These are phyloP conservation scores for Agrenia bidenticulata DNA, from an alignment of 2,888 invertebrate species.

Conservation along the genomic window DNA sequence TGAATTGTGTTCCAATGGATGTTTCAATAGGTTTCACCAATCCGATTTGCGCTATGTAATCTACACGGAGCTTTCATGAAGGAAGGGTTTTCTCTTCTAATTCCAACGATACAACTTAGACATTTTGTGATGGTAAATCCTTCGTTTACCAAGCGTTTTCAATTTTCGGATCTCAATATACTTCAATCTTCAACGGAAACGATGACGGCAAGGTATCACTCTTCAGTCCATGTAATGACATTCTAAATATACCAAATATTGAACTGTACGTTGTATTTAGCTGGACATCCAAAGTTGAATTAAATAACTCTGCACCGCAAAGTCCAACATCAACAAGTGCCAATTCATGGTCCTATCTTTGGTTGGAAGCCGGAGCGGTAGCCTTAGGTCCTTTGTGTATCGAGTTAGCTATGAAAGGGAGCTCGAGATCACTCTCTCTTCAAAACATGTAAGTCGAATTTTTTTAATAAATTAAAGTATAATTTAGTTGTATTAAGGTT, in stretches of 20 bases:
- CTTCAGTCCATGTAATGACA: not conserved
- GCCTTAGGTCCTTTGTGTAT: conserved; percentile 86
- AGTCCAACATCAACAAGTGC: conserved; percentile 53
- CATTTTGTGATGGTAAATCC: conserved; percentile 63
- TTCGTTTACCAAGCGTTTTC: conserved; percentile 51
- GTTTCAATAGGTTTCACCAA: conserved; percentile 70
- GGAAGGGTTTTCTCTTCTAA: conserved; percentile 80
- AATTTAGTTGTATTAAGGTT: not conserved
- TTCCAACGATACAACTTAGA: conserved; percentile 71
- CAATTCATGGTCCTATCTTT: conserved; percentile 64
- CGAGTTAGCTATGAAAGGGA: conserved; percentile 82
- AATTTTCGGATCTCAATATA: conserved; percentile 51
- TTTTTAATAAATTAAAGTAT: conserved; percentile 5
- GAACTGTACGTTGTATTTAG: conserved; percentile 18
- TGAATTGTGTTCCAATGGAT: no score
- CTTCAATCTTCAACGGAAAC: conserved; percentile 52
- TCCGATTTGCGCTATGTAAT: conserved; percentile 87
- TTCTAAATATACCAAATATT: conserved; percentile 7
- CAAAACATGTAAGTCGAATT: conserved; percentile 68
- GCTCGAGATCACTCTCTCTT: conserved; percentile 57
- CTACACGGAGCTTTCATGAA: conserved; percentile 90
- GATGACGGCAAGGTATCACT: conserved; percentile 51
- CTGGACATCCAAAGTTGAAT: conserved; percentile 50
- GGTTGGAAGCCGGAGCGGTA: conserved; percentile 89
- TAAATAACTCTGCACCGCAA: conserved; percentile 45